phyloP scores from a whole-genome alignment of 2,113 vertebrate species.

The Varanus salvator region DNA sequence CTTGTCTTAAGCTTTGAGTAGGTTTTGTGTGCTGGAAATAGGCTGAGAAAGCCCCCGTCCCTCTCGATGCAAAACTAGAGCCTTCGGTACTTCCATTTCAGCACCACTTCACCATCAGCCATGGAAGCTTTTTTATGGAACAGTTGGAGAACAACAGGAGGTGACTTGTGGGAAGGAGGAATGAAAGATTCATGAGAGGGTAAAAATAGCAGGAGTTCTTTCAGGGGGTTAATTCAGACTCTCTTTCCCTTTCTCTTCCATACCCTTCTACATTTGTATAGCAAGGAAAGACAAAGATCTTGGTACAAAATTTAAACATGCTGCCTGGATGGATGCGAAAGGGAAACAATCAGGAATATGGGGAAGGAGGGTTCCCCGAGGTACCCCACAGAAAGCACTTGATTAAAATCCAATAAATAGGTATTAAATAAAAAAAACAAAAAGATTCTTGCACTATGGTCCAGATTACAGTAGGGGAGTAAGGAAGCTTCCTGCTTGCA shows the following conservation, averaged over 20 bases:
- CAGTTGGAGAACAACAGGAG: slow-evolving; percentile 76
- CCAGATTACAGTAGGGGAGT: too few relatives aligned
- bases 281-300: slow-evolving; percentile 68
- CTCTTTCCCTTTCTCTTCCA: slow-evolving; percentile 66
- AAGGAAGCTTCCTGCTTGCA: too few relatives aligned
- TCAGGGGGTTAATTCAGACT: slow-evolving; percentile 60
- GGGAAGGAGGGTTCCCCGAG: neutral
- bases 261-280: slow-evolving; percentile 67
- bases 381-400: slow-evolving; percentile 33
- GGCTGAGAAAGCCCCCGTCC: too few relatives aligned
- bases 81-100: neutral
- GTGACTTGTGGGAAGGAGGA: slow-evolving; percentile 75
- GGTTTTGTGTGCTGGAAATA: neutral
- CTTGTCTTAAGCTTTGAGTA: neutral
- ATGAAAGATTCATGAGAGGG: slow-evolving; percentile 75
- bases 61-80: neutral
- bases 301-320: neutral
- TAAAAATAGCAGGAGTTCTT: slow-evolving; percentile 71
- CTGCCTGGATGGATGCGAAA: slow-evolving; percentile 58
- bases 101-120: slow-evolving; percentile 58
- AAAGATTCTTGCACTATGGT: too few relatives aligned
- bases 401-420: too few relatives aligned
- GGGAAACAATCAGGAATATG: slow-evolving; percentile 50
- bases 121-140: slow-evolving; percentile 65
- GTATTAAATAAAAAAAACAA: too few relatives aligned